Evolutionary conservation across 2,888 invertebrate genomes (phyloP), one percentile per base, ranked within the genome.

Genomic region (Volucella inflata): DNA sequence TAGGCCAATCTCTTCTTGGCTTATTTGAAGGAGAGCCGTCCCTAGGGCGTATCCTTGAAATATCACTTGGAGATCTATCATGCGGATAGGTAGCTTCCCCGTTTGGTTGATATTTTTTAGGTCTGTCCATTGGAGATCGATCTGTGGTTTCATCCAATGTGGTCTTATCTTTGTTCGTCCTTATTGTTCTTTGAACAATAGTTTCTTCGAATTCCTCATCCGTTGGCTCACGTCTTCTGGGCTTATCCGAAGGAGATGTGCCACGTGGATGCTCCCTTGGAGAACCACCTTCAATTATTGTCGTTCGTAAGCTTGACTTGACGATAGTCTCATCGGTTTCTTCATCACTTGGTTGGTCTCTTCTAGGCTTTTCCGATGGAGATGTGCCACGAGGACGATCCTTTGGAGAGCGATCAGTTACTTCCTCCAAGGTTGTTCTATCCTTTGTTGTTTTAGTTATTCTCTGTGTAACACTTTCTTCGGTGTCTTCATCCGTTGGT

Each of bases 371-470:
- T 8, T 74, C 70, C 10, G 68, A 46, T 1, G 83, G 57, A 50
- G 82, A 78, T n/a, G 50, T 57, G 42, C 10, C 68, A 11, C 78
- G 83, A 2, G 83, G 78, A 48, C 48, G 60, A 21, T 51, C 55
- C 21, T 50, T 64, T 11, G 78, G 72, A 0, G 71, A 72, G 30
- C 30, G 40, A 38, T 55, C 12, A n/a, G 30, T 6, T 30, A 30
- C 1, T 6, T 30, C 30, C 30, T 30, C 30, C 30, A 30, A 30
- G 0, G 30, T 30, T 30, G 30, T 30, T 30, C 30, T 30, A 30
- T 30, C 30, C 30, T 30, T 59, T 11, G n/a, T 30, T 21, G 17
- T 53, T 8, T 30, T 30, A 30, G 6, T 30, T 6, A 4, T 30
- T 30, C 30, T 30, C 30, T 30, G 30, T 30, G 30, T 30, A 30